Evolutionary conservation across 2,797 vertebrate species (phyloP).

Genomic region (Melanotaenia trifasciata): DNA sequence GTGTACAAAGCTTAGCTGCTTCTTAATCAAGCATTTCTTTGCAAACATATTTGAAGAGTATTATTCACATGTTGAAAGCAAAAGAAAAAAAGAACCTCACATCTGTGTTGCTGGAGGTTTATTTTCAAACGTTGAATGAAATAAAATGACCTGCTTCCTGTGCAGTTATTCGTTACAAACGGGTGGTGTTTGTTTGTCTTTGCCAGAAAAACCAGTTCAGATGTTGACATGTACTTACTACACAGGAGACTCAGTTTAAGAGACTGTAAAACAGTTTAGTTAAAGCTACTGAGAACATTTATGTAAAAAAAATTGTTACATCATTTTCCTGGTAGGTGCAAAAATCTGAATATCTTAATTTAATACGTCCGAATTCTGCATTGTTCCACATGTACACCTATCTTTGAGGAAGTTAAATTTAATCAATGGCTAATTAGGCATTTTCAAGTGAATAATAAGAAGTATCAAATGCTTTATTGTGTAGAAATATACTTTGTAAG

Average conservation of each 20-base stretch:
- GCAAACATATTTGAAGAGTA: conserved; percentile 55
- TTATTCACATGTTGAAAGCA: conserved; percentile 57
- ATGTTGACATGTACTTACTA: not conserved
- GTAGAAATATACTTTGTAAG: not conserved
- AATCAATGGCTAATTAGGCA: not conserved
- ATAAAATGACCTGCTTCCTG: conserved; percentile 81
- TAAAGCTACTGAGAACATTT: not conserved
- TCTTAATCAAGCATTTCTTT: conserved; percentile 63
- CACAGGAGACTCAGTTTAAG: not conserved
- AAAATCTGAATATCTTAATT: not conserved
- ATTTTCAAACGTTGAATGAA: conserved; percentile 81
- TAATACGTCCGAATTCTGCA: not conserved
- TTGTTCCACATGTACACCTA: not conserved
- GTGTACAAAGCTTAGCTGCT: conserved; percentile 60
- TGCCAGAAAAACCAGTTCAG: conserved; percentile 1
- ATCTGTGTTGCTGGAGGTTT: conserved; percentile 71
- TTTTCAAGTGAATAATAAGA: not conserved
- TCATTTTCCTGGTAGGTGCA: not conserved
- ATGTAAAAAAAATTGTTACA: not conserved
- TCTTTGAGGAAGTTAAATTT: not conserved
- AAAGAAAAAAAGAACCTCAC: conserved; percentile 42
- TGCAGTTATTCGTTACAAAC: conserved; percentile 54
- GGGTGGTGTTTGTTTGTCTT: conserved; percentile 36
- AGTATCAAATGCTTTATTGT: not conserved
- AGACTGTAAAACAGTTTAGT: not conserved